phyloP scores from a whole-genome alignment of 2,888 invertebrate genomes.

The Philaethria dido region DNA sequence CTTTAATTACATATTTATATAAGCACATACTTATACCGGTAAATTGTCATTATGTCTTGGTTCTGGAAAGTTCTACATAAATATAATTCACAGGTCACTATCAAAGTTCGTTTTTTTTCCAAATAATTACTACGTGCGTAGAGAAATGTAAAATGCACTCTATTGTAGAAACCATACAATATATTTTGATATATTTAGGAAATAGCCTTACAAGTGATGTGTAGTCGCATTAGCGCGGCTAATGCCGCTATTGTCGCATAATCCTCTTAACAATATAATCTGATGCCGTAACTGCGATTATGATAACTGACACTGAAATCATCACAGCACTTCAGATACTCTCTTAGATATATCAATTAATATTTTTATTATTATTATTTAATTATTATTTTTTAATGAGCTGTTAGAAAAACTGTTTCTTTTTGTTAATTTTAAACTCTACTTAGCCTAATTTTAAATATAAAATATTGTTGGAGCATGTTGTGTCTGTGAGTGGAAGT shows the following conservation, averaged over 20 bases:
- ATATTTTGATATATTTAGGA: slow-evolving; percentile 19
- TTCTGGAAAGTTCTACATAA: background rate
- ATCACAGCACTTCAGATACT: background rate
- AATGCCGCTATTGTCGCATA: slow-evolving; percentile 7
- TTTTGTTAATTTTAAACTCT: too few relatives aligned
- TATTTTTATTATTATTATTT: too few relatives aligned
- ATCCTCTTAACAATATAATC: slow-evolving; percentile 23
- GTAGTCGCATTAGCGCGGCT: slow-evolving; percentile 15
- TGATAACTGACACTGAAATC: slow-evolving; percentile 5
- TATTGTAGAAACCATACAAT: slow-evolving; percentile 22
- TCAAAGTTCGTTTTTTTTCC: background rate
- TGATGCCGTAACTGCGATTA: slow-evolving; percentile 5
- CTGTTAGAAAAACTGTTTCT: too few relatives aligned
- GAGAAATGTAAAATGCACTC: slow-evolving; percentile 9
- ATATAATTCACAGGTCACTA: background rate
- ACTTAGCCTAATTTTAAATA: too few relatives aligned
- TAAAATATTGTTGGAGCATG: too few relatives aligned
- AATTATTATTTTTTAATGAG: too few relatives aligned
- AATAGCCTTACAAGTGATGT: slow-evolving; percentile 13
- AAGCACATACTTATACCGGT: background rate
- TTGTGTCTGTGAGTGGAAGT: too few relatives aligned
- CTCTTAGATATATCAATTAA: too few relatives aligned
- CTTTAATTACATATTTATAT: background rate
- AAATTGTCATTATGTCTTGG: background rate
- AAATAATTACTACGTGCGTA: background rate